Conservation (phyloP, 2,888 invertebrate genomes). For the Nephrotoma flavescens region DNA sequence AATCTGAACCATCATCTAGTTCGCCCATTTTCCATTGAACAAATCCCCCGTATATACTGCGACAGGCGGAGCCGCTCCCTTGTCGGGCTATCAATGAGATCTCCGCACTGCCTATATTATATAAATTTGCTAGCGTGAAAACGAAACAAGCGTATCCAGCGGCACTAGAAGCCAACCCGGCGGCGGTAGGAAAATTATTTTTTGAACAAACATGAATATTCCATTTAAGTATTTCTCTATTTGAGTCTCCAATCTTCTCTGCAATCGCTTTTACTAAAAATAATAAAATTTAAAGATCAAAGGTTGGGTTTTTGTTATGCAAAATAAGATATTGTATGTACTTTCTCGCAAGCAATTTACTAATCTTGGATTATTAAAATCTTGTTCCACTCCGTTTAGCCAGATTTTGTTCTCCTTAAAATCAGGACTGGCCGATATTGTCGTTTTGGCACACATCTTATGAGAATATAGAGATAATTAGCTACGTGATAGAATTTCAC, state of each 20-base stretch:
- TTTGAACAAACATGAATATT: slow-evolving; percentile 71
- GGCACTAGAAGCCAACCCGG: slow-evolving; percentile 95
- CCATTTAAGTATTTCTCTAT: slow-evolving; percentile 40
- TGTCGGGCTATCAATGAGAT: slow-evolving; percentile 64
- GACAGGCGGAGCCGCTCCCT: slow-evolving; percentile 92
- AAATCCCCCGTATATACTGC: slow-evolving; percentile 89
- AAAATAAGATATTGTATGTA: slow-evolving; percentile 27
- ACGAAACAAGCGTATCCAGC: slow-evolving; percentile 95
- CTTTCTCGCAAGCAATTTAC: slow-evolving; percentile 60
- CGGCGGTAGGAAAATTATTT: slow-evolving; percentile 98
- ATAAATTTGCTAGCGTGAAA: slow-evolving; percentile 60
- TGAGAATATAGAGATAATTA: slow-evolving; percentile 7
- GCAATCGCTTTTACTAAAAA: slow-evolving; percentile 18
- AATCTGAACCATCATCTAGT: slow-evolving; percentile 52
- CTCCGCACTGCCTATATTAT: slow-evolving; percentile 58
- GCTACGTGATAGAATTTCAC: neutral
- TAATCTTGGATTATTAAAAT: slow-evolving; percentile 54
- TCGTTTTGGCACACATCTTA: slow-evolving; percentile 85
- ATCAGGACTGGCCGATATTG: slow-evolving; percentile 54
- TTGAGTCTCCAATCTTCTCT: slow-evolving; percentile 19
- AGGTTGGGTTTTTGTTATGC: neutral
- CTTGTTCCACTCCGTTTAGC: slow-evolving; percentile 75
- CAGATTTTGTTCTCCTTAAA: slow-evolving; percentile 70
- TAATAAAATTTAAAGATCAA: neutral
- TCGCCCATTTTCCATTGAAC: slow-evolving; percentile 78